A percentile compares a stretch with the other conserved stretches of the same genome.
Evolutionary conservation across 2,113 vertebrate genomes (phyloP).

Genomic region (Phoenicopterus ruber): DNA sequence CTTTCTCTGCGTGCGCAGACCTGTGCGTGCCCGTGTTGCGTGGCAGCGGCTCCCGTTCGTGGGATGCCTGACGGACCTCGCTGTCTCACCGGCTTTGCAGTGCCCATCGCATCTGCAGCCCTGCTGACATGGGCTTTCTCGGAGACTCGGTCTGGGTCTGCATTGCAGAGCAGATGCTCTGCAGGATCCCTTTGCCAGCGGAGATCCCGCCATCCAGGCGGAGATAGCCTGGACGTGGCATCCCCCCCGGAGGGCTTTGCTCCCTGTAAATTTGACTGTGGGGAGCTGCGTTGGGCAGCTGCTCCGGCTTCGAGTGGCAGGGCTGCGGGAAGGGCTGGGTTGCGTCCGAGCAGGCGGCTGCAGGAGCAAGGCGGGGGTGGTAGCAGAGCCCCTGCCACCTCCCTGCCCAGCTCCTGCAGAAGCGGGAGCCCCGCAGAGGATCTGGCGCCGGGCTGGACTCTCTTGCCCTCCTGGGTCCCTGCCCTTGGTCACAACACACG

Average conservation of each 20-base stretch:
- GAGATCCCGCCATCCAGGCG: neutral
- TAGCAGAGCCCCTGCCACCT: neutral
- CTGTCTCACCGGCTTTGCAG: neutral
- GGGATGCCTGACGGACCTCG: neutral
- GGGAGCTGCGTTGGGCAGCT: neutral
- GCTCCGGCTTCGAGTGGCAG: neutral
- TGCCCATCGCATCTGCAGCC: accelerated
- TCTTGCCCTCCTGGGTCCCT: neutral
- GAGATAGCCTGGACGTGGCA: neutral
- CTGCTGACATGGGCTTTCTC: neutral
- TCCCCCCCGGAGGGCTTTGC: neutral
- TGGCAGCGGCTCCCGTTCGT: accelerated
- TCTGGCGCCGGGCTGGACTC: accelerated
- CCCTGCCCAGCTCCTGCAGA: neutral
- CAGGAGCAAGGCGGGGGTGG: neutral
- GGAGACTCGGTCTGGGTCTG: neutral
- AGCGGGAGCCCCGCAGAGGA: neutral
- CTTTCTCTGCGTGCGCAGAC: neutral
- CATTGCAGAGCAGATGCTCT: neutral
- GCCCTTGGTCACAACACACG: accelerated
- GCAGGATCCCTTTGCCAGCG: neutral
- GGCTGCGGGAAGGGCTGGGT: neutral
- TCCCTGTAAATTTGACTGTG: neutral
- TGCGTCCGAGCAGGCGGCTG: neutral
- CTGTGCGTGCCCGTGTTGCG: accelerated